phyloP scores from a whole-genome alignment of 2,797 vertebrate genomes.

The Halcyon chelicuti region DNA sequence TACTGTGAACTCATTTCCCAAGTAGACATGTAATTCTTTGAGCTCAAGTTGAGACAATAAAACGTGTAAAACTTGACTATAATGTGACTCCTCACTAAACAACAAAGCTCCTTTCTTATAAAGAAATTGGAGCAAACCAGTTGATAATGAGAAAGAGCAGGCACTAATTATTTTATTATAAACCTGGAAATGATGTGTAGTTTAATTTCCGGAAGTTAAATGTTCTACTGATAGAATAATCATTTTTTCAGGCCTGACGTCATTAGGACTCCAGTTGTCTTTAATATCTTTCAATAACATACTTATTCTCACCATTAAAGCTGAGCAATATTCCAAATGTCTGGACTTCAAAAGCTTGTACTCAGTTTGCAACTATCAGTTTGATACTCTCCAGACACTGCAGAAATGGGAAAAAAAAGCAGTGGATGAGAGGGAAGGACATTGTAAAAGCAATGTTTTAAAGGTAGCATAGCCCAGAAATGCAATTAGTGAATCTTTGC shows the following conservation, averaged over 20 bases:
- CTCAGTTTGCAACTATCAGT: neutral
- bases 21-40: slow-evolving; percentile 56
- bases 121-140: slow-evolving; percentile 32
- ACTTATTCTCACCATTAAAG: neutral
- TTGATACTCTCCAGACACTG: slow-evolving; percentile 38
- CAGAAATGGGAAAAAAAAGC: neutral
- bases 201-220: slow-evolving; percentile 39
- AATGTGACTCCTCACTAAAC: slow-evolving; percentile 12
- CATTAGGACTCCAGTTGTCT: slow-evolving; percentile 23
- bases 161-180: slow-evolving; percentile 63
- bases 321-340: neutral
- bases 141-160: slow-evolving; percentile 22
- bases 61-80: slow-evolving; percentile 55
- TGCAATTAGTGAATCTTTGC: neutral
- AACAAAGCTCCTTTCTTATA: slow-evolving; percentile 38
- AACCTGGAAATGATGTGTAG: slow-evolving; percentile 42
- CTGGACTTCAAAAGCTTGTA: slow-evolving; percentile 7
- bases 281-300: neutral
- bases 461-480: neutral
- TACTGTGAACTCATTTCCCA: slow-evolving; percentile 60
- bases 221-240: slow-evolving; percentile 15
- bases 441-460: neutral
- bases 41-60: slow-evolving; percentile 50
- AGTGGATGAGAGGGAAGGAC: neutral
- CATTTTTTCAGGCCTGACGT: slow-evolving; percentile 24